Evolutionary conservation across 2,888 invertebrate species (phyloP), one percentile per base, ranked within the genome.

Genomic region (Agrochola lota): DNA sequence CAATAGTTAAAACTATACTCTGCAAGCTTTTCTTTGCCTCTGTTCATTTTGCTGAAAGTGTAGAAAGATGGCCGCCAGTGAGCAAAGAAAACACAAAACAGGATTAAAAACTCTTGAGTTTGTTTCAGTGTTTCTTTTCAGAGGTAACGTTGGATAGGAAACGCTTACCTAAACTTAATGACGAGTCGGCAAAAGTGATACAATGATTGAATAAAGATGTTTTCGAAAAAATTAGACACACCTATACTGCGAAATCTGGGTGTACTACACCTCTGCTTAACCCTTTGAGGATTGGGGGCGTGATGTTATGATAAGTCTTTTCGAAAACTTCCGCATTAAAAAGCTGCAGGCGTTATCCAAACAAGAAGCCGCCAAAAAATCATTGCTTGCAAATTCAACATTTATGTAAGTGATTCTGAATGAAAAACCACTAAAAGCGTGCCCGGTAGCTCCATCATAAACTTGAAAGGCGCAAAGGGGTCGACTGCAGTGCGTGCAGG

Each of bases 401-500:
- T 86, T 83, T 81, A 85, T 78, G 81, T 85, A 85, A 88, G 83
- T 83, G 84, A 82, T 77, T 75, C 72, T 87, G 86, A 90, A 88
- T 85, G 85, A 84, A 81, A 85, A 82, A 76, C 84, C 85, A 76
- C 85, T 87, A 86, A 87, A 90, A 87, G 83, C 83, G 76, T 78
- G 85, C 73, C 79, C 83, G 84, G 85, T 80, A 72, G 87, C 81
- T 90, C 84, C 87, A 89, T 91, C 91, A 92, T 91, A 92, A 88
- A 90, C 91, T 91, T 92, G 91, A 92, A 93, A 93, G 91, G 92
- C 92, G 92, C 93, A 92, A 91, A 92, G 92, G 92, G 94, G 94
- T 92, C 89, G 92, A 95, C 96, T 95, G 96, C 96, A 96, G 95
- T 96, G 95, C 95, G 95, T 94, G 93, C 93, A 92, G 93, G 92